Conservation (phyloP, 1,140 invertebrate species). For the Lineus longissimus region DNA sequence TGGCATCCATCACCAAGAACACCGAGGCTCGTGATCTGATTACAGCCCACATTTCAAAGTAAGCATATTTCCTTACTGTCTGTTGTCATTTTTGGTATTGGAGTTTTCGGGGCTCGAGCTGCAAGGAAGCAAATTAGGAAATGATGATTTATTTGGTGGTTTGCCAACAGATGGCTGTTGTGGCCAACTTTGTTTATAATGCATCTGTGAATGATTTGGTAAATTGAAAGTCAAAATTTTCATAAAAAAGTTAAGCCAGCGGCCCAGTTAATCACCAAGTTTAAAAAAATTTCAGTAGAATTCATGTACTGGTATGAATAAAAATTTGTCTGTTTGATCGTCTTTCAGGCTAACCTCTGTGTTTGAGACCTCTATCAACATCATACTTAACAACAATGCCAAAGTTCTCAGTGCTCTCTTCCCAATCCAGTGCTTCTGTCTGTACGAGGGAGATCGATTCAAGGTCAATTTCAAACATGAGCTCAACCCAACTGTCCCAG, state of each 20-base stretch:
- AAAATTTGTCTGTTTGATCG: neutral
- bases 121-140: too few relatives aligned
- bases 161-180: too few relatives aligned
- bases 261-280: too few relatives aligned
- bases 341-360: constrained; percentile 33
- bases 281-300: too few relatives aligned
- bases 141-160: too few relatives aligned
- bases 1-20: constrained; percentile 31
- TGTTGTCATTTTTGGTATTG: neutral
- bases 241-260: too few relatives aligned
- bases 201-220: too few relatives aligned
- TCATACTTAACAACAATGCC: constrained; percentile 38
- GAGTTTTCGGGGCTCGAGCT: neutral
- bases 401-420: constrained; percentile 39
- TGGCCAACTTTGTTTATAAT: too few relatives aligned
- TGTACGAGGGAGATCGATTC: constrained; percentile 40
- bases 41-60: constrained; percentile 39
- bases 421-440: constrained; percentile 43
- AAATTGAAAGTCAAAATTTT: too few relatives aligned
- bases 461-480: constrained; percentile 41
- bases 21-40: constrained; percentile 35
- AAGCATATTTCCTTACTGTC: neutral
- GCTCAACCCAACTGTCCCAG: constrained; percentile 31
- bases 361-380: constrained; percentile 38
- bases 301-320: too few relatives aligned